A percentile compares a stretch with the other conserved stretches of the same genome.
phyloP scores from a whole-genome alignment of 2,888 invertebrate genomes.

The Chloroclystis v-ata region DNA sequence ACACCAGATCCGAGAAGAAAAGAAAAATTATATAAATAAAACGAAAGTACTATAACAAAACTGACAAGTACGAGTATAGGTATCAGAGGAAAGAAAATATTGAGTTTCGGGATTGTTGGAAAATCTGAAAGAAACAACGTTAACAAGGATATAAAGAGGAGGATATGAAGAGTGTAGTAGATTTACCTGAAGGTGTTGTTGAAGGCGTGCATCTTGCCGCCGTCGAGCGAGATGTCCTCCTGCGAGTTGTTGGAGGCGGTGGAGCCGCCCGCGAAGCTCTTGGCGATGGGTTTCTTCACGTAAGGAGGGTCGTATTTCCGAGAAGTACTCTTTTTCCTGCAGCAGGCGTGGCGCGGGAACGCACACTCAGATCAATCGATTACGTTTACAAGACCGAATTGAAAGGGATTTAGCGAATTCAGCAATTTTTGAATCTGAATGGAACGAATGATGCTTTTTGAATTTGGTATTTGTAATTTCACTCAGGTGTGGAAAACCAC shows the following conservation, averaged over 20 bases:
- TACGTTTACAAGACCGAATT: constrained; percentile 63
- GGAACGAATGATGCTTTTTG: constrained; percentile 27
- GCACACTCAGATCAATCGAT: constrained; percentile 78
- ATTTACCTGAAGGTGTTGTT: constrained; percentile 87
- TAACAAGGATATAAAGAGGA: constrained; percentile 1
- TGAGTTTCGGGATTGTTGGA: constrained; percentile 12
- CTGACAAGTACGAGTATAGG: constrained; percentile 6
- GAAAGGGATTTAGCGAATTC: constrained; percentile 51
- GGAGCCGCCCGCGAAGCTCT: constrained; percentile 82
- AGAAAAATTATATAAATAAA: constrained; percentile 42
- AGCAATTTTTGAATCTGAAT: constrained; percentile 22
- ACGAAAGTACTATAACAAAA: constrained; percentile 5
- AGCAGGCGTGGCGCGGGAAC: constrained; percentile 76
- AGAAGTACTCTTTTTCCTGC: constrained; percentile 92
- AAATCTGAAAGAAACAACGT: constrained; percentile 20
- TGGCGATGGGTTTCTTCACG: constrained; percentile 88
- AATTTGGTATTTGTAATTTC: background rate
- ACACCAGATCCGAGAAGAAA: constrained; percentile 72
- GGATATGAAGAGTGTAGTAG: background rate
- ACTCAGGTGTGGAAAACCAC: no score
- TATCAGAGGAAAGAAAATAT: constrained; percentile 19
- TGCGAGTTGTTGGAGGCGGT: constrained; percentile 85
- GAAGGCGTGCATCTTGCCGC: constrained; percentile 89
- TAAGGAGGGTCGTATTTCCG: constrained; percentile 93
- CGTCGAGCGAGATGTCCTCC: constrained; percentile 88